Percentiles rank a stretch among this genome's conserved stretches.
Evolutionary conservation across 1,140 invertebrate genomes (phyloP).

Genomic region (Drosophila pseudoobscura): DNA sequence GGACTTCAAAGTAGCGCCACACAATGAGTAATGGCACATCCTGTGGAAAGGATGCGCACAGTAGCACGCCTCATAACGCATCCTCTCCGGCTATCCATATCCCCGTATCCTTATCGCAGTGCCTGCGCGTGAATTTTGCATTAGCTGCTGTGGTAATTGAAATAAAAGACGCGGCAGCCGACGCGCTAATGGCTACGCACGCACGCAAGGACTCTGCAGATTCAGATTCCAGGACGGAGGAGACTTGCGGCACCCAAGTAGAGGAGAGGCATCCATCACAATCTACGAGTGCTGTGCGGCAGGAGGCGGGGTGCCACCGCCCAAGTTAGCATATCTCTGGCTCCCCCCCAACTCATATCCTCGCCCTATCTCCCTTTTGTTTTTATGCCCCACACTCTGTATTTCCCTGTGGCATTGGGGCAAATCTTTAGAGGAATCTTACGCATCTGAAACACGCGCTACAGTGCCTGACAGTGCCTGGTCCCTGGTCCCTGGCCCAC

Average conservation of each 20-base stretch:
- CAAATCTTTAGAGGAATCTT: constrained; percentile 74
- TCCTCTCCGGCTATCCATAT: not conserved
- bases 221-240: constrained; percentile 3
- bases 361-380: not conserved
- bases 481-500: constrained; percentile 13
- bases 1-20: constrained; percentile 29
- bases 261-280: constrained; percentile 48
- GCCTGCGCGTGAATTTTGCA: constrained; percentile 53
- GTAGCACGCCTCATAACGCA: constrained; percentile 40
- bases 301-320: not conserved
- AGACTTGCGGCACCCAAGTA: constrained; percentile 9
- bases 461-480: constrained; percentile 53
- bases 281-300: constrained; percentile 12
- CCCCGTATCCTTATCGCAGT: too few relatives aligned
- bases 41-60: not conserved
- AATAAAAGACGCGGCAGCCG: constrained; percentile 64
- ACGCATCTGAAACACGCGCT: constrained; percentile 67
- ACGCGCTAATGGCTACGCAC: constrained; percentile 54
- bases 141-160: constrained; percentile 70
- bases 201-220: constrained; percentile 27
- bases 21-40: constrained; percentile 41
- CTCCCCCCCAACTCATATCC: not conserved
- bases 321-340: constrained; percentile 26
- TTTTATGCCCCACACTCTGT: not conserved
- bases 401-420: constrained; percentile 35